Evolutionary conservation across 2,888 invertebrate species (phyloP), one percentile per base, ranked within the genome.

Genomic region (Hemithea aestivaria): DNA sequence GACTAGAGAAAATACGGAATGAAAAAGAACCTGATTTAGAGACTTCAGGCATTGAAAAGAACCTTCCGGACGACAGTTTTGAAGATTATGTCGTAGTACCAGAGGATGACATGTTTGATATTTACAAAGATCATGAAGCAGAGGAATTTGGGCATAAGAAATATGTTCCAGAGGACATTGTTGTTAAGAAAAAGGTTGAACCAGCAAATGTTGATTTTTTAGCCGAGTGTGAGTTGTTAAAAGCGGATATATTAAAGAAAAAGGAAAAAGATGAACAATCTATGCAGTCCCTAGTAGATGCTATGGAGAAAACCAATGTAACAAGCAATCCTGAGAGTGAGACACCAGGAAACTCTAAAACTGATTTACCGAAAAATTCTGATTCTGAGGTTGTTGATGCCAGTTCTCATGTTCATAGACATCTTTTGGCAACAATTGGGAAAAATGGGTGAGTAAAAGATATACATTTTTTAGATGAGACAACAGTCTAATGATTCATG

Each of bases 351-450:
- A 26, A 25, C 8, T 7, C 21, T 5, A 32, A 33, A 12, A 2
- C n/a, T 6, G 1, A 16, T 4, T 16, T 16, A 16, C 16, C 16
- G 2, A 16, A n/a, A n/a, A n/a, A 5, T 16, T 4, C 16, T 4
- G 5, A 5, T 16, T 16, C 16, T 4, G 16, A 16, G 16, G 5
- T 34, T 24, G 20, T 35, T 7, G 62, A 58, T 37, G 44, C 53
- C 10, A 77, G 65, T 64, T 42, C 43, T 4, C 74, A 81, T 36
- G 53, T 58, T 20, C 81, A 83, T 34, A 89, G 83, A 40, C 85
- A 87, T 72, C 72, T 94, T 11, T 75, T 95, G 45, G 94, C 93
- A 21, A 90, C 92, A 28, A 89, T 92, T 23, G 90, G 91, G 30
- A 91, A 88, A 77, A 90, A 90, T 66, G 90, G 89, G 90, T 91